A percentile compares a stretch with the other conserved stretches of the same genome.
Evolutionary conservation across 2,113 vertebrate species (phyloP).

Genomic region (Muntiacus reevesi): DNA sequence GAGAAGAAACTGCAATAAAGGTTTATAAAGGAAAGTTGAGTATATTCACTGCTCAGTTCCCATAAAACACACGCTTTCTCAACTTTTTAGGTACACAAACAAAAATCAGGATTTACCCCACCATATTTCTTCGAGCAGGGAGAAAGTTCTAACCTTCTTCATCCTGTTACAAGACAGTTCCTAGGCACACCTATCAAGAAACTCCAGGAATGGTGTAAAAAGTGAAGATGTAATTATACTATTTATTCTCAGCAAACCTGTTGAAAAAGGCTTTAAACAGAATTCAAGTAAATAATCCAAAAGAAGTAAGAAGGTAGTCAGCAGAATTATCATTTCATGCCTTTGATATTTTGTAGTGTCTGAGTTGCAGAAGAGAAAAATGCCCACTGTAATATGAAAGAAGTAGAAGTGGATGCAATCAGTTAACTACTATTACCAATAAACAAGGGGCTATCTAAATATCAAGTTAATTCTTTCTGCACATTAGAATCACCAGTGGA

Average conservation of each 20-base stretch:
- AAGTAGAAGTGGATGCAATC: not conserved
- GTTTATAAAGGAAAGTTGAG: not conserved
- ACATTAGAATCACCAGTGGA: not conserved
- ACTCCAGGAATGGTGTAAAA: not conserved
- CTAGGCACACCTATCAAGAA: not conserved
- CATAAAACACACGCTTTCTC: not conserved
- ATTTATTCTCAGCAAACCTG: not conserved
- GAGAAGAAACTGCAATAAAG: not conserved
- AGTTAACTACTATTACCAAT: not conserved
- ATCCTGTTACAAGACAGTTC: not conserved
- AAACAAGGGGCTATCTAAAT: not conserved
- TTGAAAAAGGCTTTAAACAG: not conserved
- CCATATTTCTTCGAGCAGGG: not conserved
- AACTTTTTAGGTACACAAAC: not conserved
- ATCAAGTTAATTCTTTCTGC: not conserved
- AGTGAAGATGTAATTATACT: not conserved
- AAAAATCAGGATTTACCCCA: not conserved
- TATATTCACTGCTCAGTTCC: not conserved
- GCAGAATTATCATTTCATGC: not conserved
- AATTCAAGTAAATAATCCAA: not conserved
- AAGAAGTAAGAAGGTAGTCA: not conserved
- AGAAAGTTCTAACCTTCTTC: not conserved
- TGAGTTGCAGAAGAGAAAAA: not conserved
- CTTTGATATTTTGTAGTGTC: not conserved
- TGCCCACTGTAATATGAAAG: not conserved